These are phyloP conservation scores for Keiferia lycopersicella DNA, from an alignment of 2,888 invertebrate species.

Conservation along the genomic window DNA sequence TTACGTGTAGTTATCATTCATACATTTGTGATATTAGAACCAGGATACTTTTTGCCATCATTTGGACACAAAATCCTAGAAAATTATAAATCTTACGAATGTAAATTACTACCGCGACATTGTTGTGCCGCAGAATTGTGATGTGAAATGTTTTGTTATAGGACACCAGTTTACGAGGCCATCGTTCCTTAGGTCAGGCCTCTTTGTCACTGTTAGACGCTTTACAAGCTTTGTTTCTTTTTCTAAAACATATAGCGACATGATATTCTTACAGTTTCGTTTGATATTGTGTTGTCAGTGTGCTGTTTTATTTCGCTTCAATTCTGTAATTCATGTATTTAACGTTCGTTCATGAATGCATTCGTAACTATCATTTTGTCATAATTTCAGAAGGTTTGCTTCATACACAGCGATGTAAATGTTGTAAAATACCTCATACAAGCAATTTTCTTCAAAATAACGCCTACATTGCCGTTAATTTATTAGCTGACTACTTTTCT, in stretches of 20 bases:
- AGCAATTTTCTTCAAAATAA: not conserved
- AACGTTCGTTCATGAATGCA: conserved; percentile 35
- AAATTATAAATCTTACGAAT: not conserved
- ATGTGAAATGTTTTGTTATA: conserved; percentile 72
- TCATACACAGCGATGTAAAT: not conserved
- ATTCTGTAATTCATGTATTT: conserved; percentile 42
- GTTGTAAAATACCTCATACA: not conserved
- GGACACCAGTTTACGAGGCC: conserved; percentile 78
- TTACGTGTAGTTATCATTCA: not conserved
- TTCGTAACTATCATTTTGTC: conserved; percentile 25
- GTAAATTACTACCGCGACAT: conserved; percentile 5
- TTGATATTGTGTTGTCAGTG: conserved; percentile 55
- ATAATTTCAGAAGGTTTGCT: conserved; percentile 24
- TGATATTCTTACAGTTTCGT: conserved; percentile 44
- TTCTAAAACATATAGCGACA: conserved; percentile 64
- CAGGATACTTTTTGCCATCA: no score
- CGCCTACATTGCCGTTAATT: not conserved
- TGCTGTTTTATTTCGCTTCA: conserved; percentile 48
- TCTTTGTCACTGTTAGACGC: conserved; percentile 60
- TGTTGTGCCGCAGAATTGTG: conserved; percentile 30
- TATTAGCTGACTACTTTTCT: not conserved
- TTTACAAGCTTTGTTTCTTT: conserved; percentile 53
- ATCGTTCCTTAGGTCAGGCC: conserved; percentile 77
- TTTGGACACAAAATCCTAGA: no score
- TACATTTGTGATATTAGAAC: no score